Conservation (phyloP, 2,113 vertebrate genomes). For the Ophiodon elongatus region DNA sequence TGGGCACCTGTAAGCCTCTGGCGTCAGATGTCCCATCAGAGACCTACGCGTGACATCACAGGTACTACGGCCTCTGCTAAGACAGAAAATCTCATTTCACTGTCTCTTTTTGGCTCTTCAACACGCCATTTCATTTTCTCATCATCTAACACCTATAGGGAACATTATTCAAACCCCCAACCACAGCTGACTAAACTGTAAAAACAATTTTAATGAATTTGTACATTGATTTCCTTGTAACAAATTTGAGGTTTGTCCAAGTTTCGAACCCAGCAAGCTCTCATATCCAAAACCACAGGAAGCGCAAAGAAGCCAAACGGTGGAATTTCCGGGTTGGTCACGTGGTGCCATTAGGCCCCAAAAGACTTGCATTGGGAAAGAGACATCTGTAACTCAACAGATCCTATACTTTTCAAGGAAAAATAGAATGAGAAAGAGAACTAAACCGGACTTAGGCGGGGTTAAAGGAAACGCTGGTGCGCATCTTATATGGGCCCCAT, state of each 20-base stretch:
- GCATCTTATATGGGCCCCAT: no score
- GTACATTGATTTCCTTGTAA: not conserved
- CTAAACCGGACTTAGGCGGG: no score
- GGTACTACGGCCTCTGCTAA: slow-evolving; percentile 8
- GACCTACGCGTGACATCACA: not conserved
- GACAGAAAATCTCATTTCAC: slow-evolving; percentile 21
- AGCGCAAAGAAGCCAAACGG: not conserved
- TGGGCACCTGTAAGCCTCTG: not conserved
- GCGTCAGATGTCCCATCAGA: not conserved
- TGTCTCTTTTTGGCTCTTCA: not conserved
- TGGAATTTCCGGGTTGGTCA: not conserved
- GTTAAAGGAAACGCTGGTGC: no score
- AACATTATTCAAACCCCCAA: slow-evolving; percentile 34
- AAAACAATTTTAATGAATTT: not conserved
- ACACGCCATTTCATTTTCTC: slow-evolving; percentile 30
- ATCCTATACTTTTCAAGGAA: not conserved
- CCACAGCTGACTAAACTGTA: slow-evolving; percentile 31
- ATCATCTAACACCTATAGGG: slow-evolving; percentile 37
- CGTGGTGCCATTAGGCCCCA: not conserved
- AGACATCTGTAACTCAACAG: no score
- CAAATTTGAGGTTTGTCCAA: not conserved
- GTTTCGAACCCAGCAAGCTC: not conserved
- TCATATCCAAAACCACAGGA: not conserved
- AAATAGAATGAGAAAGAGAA: no score
- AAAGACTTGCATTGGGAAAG: no score